These are phyloP conservation scores for Drosophila infuscata DNA, from an alignment of 2,888 invertebrate species.

Conservation along the genomic window DNA sequence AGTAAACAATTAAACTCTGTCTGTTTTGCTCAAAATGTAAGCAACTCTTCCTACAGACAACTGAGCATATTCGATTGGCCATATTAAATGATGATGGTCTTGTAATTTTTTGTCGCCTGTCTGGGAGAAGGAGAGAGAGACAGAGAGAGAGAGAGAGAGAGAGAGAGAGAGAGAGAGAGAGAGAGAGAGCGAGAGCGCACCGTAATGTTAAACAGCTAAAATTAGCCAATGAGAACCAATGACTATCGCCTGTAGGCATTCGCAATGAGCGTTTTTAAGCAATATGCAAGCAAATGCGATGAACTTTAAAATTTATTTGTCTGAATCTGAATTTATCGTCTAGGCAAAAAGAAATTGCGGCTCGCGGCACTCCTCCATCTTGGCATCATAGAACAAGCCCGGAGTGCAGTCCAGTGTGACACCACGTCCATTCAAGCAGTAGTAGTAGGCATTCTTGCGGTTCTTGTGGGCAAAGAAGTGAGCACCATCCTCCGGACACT, in stretches of 20 bases:
- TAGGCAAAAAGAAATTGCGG: slow-evolving; percentile 55
- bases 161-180: slow-evolving; percentile 27
- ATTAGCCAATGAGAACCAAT: slow-evolving; percentile 44
- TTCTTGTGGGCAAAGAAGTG: slow-evolving; percentile 73
- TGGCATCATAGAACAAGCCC: slow-evolving; percentile 79
- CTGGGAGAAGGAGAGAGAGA: slow-evolving; percentile 3
- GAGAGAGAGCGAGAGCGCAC: slow-evolving; percentile 13
- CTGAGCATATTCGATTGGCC: neutral
- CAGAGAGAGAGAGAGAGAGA: slow-evolving; percentile 16
- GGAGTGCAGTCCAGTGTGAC: slow-evolving; percentile 82
- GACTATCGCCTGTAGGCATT: slow-evolving; percentile 15
- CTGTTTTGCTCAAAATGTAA: neutral
- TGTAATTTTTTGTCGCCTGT: slow-evolving; percentile 45
- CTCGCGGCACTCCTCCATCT: slow-evolving; percentile 74
- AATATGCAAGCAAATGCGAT: slow-evolving; percentile 52
- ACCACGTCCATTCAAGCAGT: slow-evolving; percentile 81
- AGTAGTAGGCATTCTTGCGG: slow-evolving; percentile 75
- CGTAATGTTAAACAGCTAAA: slow-evolving; percentile 43
- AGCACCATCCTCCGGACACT: slow-evolving; percentile 75
- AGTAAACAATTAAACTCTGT: neutral
- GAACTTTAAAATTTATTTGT: slow-evolving; percentile 56
- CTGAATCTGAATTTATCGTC: slow-evolving; percentile 15
- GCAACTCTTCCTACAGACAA: neutral
- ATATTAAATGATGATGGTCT: slow-evolving; percentile 5
- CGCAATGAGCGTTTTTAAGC: slow-evolving; percentile 26